phyloP scores from a whole-genome alignment of 2,797 vertebrate species.

The Vespertilio murinus region DNA sequence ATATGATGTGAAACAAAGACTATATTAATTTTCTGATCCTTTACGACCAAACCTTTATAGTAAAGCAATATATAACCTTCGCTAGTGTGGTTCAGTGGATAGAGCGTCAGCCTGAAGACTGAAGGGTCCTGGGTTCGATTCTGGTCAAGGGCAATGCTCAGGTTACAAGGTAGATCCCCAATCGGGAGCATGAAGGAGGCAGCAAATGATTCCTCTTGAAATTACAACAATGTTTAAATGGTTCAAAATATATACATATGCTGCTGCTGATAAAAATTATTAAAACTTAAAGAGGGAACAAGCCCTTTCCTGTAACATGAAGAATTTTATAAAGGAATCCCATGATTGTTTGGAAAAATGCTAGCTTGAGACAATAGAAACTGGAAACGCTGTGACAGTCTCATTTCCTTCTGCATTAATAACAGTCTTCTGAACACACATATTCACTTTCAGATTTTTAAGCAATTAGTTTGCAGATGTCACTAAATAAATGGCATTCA shows the following conservation, averaged over 20 bases:
- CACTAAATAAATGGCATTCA: conserved; percentile 89
- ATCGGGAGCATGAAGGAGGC: no score
- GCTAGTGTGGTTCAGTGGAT: no score
- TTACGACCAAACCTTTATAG: neutral
- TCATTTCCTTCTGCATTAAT: conserved; percentile 66
- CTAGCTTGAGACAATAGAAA: conserved; percentile 42
- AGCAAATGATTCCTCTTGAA: neutral
- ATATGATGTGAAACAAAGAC: neutral
- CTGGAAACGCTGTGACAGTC: neutral
- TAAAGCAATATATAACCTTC: neutral
- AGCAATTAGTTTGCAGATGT: conserved; percentile 86
- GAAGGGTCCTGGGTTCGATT: no score
- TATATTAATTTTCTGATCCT: neutral
- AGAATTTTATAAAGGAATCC: neutral
- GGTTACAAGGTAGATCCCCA: no score
- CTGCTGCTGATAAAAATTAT: neutral
- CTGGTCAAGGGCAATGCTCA: no score
- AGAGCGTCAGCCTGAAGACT: no score
- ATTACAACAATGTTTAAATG: conserved; percentile 30
- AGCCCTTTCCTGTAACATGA: neutral
- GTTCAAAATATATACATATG: neutral
- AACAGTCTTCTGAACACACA: conserved; percentile 78
- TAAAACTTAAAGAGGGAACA: neutral
- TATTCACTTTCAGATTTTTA: conserved; percentile 83
- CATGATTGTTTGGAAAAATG: neutral